Conservation (phyloP, 2,797 vertebrate species). For the Melopsittacus undulatus region DNA sequence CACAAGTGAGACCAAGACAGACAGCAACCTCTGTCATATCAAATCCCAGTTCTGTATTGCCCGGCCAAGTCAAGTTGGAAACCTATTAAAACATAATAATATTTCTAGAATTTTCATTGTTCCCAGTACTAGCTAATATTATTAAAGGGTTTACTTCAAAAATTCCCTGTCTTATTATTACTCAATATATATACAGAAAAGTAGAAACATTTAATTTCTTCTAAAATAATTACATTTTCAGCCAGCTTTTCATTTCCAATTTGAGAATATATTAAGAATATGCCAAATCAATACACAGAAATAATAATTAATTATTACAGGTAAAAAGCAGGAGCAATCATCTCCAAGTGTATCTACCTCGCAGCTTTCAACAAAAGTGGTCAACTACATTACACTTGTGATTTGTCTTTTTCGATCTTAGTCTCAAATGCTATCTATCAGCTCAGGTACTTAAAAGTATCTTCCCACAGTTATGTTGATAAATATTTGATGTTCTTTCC, state of each 20-base stretch:
- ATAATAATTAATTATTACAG: background rate
- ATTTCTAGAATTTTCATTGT: background rate
- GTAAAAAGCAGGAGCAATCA: background rate
- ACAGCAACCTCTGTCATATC: background rate
- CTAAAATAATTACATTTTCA: background rate
- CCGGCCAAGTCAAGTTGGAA: background rate
- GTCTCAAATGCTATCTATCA: conserved; percentile 28
- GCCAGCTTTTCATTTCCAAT: background rate
- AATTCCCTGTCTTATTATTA: background rate
- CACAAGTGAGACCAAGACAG: background rate
- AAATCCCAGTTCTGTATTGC: background rate
- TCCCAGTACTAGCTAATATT: background rate
- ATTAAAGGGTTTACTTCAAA: background rate
- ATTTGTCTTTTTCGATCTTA: conserved; percentile 18
- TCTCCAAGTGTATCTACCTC: background rate
- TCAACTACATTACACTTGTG: background rate
- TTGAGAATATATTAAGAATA: background rate
- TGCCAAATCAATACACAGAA: background rate
- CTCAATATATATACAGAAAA: background rate
- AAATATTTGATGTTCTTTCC: conserved; percentile 68
- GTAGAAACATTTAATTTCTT: background rate
- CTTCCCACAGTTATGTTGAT: conserved; percentile 20
- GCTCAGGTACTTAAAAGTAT: conserved; percentile 32
- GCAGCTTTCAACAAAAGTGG: conserved; percentile 1
- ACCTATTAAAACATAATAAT: background rate